Conservation (phyloP, 2,113 vertebrate genomes). For the Myotis lucifugus region DNA sequence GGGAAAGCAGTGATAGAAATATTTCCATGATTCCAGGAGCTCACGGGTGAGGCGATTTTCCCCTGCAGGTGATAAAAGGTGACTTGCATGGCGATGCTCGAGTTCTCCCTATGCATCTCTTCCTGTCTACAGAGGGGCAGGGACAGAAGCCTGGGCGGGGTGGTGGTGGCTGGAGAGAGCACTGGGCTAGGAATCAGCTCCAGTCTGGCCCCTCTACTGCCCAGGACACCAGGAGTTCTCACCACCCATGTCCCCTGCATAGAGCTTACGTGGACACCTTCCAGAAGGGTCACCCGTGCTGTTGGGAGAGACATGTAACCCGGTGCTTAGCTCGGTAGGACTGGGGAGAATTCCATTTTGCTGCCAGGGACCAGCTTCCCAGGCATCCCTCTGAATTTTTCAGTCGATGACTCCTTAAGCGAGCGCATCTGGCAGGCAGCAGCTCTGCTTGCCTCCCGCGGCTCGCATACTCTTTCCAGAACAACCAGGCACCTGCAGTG, state of each 20-base stretch:
- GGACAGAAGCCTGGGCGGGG: background rate
- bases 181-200: background rate
- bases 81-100: background rate
- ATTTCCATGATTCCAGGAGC: background rate
- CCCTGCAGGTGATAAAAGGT: background rate
- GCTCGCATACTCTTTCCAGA: slow-evolving; percentile 28
- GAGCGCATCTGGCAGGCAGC: slow-evolving; percentile 32
- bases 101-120: background rate
- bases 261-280: background rate
- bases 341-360: slow-evolving; percentile 48
- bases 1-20: background rate
- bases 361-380: slow-evolving; percentile 8
- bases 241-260: background rate
- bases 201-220: background rate
- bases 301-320: slow-evolving; percentile 23
- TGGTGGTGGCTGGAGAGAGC: background rate
- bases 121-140: background rate
- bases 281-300: background rate
- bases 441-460: background rate
- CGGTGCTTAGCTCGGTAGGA: background rate
- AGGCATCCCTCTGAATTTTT: slow-evolving; percentile 48
- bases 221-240: background rate
- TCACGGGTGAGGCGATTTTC: background rate
- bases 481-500: background rate
- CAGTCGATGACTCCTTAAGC: slow-evolving; percentile 14